Evolutionary conservation across 1,140 invertebrate species (phyloP), one percentile per base, ranked within the genome.

Genomic region (Panulirus ornatus): DNA sequence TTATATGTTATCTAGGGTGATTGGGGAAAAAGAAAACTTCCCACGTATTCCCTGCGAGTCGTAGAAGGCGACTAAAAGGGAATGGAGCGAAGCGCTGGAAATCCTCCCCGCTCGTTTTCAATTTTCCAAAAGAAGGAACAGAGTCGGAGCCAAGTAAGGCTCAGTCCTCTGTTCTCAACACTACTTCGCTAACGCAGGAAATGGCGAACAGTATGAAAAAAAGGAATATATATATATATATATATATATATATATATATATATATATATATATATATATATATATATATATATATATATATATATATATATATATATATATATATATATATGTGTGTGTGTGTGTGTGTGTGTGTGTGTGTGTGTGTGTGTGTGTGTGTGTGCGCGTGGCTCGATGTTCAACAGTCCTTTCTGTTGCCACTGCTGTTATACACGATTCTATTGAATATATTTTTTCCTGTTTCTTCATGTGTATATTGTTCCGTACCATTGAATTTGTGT

Each of bases 291-390:
- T 75, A 75, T 40, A 75, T 75, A 75, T 75, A 75, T 75, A 75
- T 75, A 75, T 75, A 75, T 75, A 75, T 75, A 75, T 75, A 75
- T 75, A 75, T 75, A 75, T 75, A 75, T 75, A 75, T 75, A 75
- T 38, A 75, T 40, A 75, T 40, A 38, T 38, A 75, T 16, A 40
- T 19, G 36, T 16, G 36, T 16, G 36, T 36, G 36, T 36, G 36
- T 36, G 11, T 36, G 36, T 36, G 36, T 36, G 36, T 36, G 11
- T 16, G 36, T 36, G 36, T 36, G 36, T 36, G 36, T 0, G 36
- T 36, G 36, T 16, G 11, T 36, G 36, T 36, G 36, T 36, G 36
- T 36, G 11, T 36, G 36, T 36, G 36, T 36, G 2, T 34, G 42
- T 34, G 2, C 19, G 42, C 19, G 22, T 58, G 22, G 11, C 11